Evolutionary conservation across 2,888 invertebrate genomes (phyloP).

Genomic region (Tipula vernalis): DNA sequence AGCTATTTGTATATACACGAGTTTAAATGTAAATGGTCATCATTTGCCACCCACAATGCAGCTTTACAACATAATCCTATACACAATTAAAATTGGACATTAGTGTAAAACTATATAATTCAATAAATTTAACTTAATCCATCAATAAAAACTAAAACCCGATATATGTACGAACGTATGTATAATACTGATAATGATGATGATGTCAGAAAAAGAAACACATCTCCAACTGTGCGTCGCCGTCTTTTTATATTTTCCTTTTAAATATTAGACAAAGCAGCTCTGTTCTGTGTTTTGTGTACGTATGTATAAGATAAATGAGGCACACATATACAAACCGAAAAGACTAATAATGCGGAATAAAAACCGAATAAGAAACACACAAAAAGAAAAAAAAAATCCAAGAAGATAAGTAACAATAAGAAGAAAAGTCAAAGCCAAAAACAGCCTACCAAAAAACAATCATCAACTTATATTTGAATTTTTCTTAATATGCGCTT

Average conservation of each 20-base stretch:
- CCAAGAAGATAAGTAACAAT: neutral
- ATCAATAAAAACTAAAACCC: neutral
- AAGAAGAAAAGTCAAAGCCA: neutral
- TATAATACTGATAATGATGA: neutral
- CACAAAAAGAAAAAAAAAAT: neutral
- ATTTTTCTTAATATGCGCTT: neutral
- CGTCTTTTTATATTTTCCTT: neutral
- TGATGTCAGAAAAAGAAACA: neutral
- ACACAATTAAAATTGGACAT: neutral
- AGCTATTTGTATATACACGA: neutral
- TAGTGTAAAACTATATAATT: neutral
- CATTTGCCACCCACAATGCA: neutral
- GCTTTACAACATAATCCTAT: neutral
- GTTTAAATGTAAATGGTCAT: neutral
- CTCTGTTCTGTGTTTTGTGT: neutral
- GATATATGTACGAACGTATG: neutral
- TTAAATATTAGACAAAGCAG: neutral
- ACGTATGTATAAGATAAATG: neutral
- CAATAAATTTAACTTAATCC: neutral
- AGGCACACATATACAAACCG: neutral
- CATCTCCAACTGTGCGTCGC: neutral
- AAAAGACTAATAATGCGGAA: neutral
- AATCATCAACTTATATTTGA: neutral
- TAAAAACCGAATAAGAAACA: neutral
- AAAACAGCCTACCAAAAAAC: neutral